Percentiles rank a stretch among this genome's conserved stretches.
phyloP scores from a whole-genome alignment of 2,888 invertebrate genomes.

The Rutpela maculata region DNA sequence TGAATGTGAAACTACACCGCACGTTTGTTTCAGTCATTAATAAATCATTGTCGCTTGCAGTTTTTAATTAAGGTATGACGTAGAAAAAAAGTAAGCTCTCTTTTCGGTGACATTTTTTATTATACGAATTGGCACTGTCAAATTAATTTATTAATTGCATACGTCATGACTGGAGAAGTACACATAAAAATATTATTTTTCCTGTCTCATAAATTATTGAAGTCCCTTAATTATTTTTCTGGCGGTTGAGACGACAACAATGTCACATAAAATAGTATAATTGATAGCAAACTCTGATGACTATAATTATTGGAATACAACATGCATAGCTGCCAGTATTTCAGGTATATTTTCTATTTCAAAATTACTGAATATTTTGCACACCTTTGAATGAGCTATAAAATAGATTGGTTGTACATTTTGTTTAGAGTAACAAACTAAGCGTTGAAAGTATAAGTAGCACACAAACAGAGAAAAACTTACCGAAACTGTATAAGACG shows the following conservation, averaged over 20 bases:
- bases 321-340: not conserved
- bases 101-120: no score
- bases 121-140: no score
- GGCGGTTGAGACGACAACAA: no score
- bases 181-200: no score
- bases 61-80: no score
- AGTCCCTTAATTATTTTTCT: no score
- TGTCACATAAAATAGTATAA: not conserved
- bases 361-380: not conserved
- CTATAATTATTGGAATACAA: not conserved
- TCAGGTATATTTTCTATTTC: conserved; percentile 5
- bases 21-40: not conserved
- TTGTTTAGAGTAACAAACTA: not conserved
- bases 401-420: conserved; percentile 5
- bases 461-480: conserved; percentile 74
- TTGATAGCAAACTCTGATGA: not conserved
- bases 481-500: conserved; percentile 89
- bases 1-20: not conserved
- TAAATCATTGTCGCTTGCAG: no score
- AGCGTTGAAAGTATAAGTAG: not conserved
- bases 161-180: no score
- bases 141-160: no score
- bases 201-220: no score
- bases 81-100: no score
- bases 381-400: not conserved